Evolutionary conservation across 2,113 vertebrate genomes (phyloP).

Genomic region (Galemys pyrenaicus): DNA sequence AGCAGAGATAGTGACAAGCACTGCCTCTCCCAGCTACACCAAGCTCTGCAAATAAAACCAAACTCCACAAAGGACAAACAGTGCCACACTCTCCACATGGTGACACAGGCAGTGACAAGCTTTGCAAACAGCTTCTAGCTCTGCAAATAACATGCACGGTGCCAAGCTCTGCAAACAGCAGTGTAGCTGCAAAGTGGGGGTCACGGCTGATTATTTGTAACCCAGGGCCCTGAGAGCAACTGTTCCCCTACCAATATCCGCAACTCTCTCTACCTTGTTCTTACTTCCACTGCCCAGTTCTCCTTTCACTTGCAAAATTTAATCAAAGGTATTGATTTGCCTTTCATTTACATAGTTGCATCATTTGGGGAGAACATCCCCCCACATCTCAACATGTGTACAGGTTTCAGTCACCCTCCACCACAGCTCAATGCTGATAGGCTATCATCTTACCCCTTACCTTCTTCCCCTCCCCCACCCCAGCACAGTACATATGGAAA

Average conservation of each 20-base stretch:
- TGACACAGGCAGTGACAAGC: background rate
- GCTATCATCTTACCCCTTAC: too few relatives aligned
- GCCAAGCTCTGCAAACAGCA: background rate
- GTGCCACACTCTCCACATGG: background rate
- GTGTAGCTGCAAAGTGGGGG: rapidly evolving
- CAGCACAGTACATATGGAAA: too few relatives aligned
- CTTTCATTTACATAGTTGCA: too few relatives aligned
- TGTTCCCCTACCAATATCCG: background rate
- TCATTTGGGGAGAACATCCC: too few relatives aligned
- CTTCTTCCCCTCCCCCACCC: too few relatives aligned
- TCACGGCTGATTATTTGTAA: background rate
- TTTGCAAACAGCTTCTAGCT: conserved; percentile 6
- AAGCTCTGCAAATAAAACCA: background rate
- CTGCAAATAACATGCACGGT: background rate
- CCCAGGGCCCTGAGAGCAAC: rapidly evolving
- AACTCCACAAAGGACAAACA: background rate
- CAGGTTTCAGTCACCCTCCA: too few relatives aligned
- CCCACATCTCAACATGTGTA: too few relatives aligned
- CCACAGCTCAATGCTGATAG: too few relatives aligned
- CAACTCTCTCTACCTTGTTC: background rate
- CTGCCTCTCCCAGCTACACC: background rate
- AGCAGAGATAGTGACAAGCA: too few relatives aligned
- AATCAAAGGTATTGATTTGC: too few relatives aligned
- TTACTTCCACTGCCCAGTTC: background rate
- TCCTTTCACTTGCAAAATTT: background rate